These are phyloP conservation scores for Bufo bufo DNA, from an alignment of 2,113 vertebrate species.

Conservation along the genomic window DNA sequence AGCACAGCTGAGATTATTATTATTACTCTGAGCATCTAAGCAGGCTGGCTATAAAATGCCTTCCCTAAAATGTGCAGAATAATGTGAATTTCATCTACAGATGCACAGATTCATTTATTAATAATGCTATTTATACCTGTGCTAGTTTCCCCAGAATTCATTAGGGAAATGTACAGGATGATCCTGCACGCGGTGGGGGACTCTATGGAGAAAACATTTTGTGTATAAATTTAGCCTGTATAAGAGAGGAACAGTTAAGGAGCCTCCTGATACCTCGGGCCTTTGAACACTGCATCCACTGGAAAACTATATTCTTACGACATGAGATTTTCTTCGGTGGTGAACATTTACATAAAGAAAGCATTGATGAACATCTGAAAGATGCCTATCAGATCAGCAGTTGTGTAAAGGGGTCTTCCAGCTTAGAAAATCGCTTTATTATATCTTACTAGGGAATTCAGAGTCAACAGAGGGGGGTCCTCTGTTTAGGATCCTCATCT, in stretches of 20 bases:
- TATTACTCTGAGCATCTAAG: constrained; percentile 55
- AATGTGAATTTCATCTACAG: background rate
- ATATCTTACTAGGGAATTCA: background rate
- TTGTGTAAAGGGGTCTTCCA: background rate
- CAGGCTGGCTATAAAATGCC: background rate
- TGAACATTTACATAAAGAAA: background rate
- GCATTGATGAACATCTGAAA: background rate
- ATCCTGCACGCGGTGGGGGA: constrained; percentile 16
- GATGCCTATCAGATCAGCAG: background rate
- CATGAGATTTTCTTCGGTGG: background rate
- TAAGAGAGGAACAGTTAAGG: background rate
- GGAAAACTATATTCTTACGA: background rate
- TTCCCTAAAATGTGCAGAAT: constrained; percentile 20
- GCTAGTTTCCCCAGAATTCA: constrained; percentile 45
- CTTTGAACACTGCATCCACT: background rate
- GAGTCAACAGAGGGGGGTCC: background rate
- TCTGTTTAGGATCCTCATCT: too few species aligned
- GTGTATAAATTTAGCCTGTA: constrained; percentile 17
- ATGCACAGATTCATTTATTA: constrained; percentile 29
- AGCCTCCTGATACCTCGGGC: background rate
- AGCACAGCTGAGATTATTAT: constrained; percentile 65
- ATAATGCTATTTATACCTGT: constrained; percentile 48
- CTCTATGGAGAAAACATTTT: constrained; percentile 6
- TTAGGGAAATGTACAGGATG: constrained; percentile 38
- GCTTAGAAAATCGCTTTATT: too few species aligned